phyloP scores from a whole-genome alignment of 2,113 vertebrate species.

The Pyrgilauda ruficollis region DNA sequence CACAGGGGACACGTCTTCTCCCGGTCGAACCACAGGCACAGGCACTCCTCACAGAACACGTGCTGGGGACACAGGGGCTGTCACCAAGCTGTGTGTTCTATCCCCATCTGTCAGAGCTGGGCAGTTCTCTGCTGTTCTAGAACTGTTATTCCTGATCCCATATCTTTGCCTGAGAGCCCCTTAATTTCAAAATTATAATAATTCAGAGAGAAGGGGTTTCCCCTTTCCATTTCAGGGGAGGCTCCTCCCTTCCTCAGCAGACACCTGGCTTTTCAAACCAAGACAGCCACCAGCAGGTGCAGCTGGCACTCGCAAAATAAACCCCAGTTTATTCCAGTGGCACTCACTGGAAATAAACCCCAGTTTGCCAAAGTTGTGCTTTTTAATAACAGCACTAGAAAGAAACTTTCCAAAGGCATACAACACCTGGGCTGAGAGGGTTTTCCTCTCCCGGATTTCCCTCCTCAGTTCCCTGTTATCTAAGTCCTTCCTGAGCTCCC shows the following conservation, averaged over 20 bases:
- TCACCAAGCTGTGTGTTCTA: neutral
- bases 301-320: neutral
- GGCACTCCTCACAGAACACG: slow-evolving; percentile 96
- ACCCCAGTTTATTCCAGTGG: neutral
- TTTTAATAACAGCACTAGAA: neutral
- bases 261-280: neutral
- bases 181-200: too few species aligned
- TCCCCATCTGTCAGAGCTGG: neutral
- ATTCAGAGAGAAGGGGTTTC: too few species aligned
- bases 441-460: neutral
- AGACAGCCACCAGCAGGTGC: rapidly evolving
- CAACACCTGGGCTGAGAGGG: neutral
- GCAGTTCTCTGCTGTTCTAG: neutral
- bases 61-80: slow-evolving; percentile 75
- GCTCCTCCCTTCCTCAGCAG: neutral
- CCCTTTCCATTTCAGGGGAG: too few species aligned
- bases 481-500: neutral
- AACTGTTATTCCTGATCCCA: too few species aligned
- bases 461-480: neutral
- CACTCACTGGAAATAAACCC: neutral
- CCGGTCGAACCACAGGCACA: slow-evolving; percentile 95
- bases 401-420: neutral
- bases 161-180: too few species aligned
- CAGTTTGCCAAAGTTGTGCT: neutral
- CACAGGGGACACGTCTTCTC: slow-evolving; percentile 94